phyloP scores from a whole-genome alignment of 30 jellyfish, hydroid and myxozoan genomes.

The Sanderia malayensis region DNA sequence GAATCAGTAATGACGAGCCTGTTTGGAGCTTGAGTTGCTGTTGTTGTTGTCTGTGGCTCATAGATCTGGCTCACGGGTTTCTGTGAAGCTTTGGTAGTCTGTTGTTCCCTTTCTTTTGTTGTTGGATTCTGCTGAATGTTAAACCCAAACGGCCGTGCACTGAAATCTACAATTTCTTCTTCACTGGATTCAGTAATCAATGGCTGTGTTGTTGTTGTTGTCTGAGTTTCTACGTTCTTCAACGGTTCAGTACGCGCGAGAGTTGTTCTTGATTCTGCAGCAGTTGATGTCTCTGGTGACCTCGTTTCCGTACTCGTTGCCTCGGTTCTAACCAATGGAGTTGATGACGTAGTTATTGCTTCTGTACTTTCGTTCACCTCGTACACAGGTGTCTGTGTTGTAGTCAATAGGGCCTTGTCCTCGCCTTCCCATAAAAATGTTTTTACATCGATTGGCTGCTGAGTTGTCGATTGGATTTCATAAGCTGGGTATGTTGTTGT shows the following conservation, averaged over 20 bases:
- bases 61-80: not conserved
- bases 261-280: constrained; percentile 35
- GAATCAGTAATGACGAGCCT: constrained; percentile 20
- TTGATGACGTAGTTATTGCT: constrained; percentile 8
- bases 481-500: constrained; percentile 2
- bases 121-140: constrained; percentile 29
- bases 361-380: not conserved
- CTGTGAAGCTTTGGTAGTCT: not conserved
- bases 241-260: constrained; percentile 10
- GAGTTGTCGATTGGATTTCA: not conserved
- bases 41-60: not conserved
- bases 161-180: constrained; percentile 49
- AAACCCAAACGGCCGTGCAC: constrained; percentile 70
- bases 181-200: not conserved
- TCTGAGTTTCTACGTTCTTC: not conserved
- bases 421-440: constrained; percentile 12
- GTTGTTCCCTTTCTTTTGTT: not conserved
- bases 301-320: not conserved
- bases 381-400: not conserved
- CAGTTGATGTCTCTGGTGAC: constrained; percentile 23
- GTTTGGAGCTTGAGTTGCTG: not conserved
- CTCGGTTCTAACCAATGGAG: constrained; percentile 14
- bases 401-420: not conserved
- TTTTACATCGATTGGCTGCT: not conserved
- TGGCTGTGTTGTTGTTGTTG: not conserved